Evolutionary conservation across 2,113 vertebrate species (phyloP).

Genomic region (Cyanoderma ruficeps): DNA sequence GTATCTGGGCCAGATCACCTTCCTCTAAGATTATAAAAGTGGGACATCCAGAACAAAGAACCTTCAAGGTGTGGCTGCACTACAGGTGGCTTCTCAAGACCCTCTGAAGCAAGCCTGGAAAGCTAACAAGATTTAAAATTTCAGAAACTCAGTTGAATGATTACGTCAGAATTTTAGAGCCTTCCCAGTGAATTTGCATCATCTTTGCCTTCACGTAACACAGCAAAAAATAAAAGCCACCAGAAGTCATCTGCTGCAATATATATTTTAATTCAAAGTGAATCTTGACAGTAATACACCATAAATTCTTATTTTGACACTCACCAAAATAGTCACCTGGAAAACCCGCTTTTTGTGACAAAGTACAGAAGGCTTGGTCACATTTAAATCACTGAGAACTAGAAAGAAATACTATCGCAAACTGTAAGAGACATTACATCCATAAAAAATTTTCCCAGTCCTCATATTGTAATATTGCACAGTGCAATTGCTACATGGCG

Average conservation of each 20-base stretch:
- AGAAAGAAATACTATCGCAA: slow-evolving; percentile 99
- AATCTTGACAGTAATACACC: slow-evolving; percentile 99
- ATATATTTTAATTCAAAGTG: slow-evolving; percentile 99
- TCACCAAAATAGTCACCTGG: slow-evolving; percentile 99
- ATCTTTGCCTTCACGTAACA: neutral
- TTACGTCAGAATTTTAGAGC: neutral
- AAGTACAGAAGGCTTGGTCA: slow-evolving; percentile 99
- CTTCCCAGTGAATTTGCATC: neutral
- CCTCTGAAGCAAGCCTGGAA: neutral
- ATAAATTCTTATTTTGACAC: slow-evolving; percentile 99
- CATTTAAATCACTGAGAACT: slow-evolving; percentile 99
- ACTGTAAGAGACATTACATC: slow-evolving; percentile 99
- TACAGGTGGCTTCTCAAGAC: neutral
- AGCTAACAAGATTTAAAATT: neutral
- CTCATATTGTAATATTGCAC: slow-evolving; percentile 99
- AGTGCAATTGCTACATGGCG: slow-evolving; percentile 99
- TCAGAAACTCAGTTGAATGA: neutral
- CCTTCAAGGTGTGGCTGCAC: neutral
- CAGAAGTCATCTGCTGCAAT: slow-evolving; percentile 83
- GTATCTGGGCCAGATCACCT: neutral
- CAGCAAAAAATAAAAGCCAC: slow-evolving; percentile 38
- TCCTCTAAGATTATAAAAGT: neutral
- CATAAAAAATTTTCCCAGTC: slow-evolving; percentile 97
- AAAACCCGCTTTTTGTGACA: slow-evolving; percentile 99
- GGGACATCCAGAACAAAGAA: neutral